Evolutionary conservation across 2,113 vertebrate species (phyloP), one percentile per base, ranked within the genome.

Genomic region (Psilopsiagon aurifrons): DNA sequence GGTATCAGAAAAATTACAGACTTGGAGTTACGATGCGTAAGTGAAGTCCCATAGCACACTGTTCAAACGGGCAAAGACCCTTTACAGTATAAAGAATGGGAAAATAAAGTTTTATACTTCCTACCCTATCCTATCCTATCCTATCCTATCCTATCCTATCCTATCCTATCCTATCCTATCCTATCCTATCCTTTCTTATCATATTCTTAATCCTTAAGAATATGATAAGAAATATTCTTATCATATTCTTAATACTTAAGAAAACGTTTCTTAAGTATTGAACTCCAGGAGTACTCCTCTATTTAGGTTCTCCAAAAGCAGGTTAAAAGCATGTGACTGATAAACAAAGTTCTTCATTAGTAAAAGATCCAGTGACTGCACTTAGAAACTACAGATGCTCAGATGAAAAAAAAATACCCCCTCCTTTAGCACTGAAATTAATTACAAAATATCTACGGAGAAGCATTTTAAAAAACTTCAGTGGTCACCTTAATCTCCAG

Each of bases 21-120:
- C 60, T 78, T 57, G 69, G 69, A 55, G 43, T 75, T 75, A 78
- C 0, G 2, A 92, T 43, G 73, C 92, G 46, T 14, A 86, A 88
- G 46, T 27, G 20, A 64, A 82, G 66, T 82, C 74, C 66, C 69
- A 60, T 12, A 27, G 52, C 73, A 71, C 39, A 51, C 68, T 86
- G 69, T 60, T 94, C 89, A 88, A 78, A 91, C 0, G 4, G 47
- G 47, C 55, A 81, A 92, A 86, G 80, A 86, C 68, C 60, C 60
- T 13, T 88, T 60, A 60, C 33, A 87, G 68, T 35, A 78, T 68
- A 71, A 95, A 86, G 25, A 92, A 91, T 24, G 23, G 35, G 47
- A 95, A 82, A 90, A 94, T 51, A 77, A 91, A 94, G 29, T 83
- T 71, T 68, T 94, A 70, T 71, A 70, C 39, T 86, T 92, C 85